These are phyloP conservation scores for Lacanobia oleracea DNA, from an alignment of 2,888 invertebrate genomes.

Conservation along the genomic window DNA sequence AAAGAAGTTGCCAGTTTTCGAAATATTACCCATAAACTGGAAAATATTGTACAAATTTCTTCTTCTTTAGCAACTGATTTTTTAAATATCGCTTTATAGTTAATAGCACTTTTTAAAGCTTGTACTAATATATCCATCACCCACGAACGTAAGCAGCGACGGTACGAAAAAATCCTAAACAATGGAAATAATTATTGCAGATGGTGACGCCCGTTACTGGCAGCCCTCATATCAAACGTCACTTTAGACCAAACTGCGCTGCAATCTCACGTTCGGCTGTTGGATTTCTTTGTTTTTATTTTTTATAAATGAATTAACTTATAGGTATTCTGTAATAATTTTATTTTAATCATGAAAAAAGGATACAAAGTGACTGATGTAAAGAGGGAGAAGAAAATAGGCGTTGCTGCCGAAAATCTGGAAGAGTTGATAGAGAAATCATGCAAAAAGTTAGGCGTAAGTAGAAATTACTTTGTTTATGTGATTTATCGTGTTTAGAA, in stretches of 20 bases:
- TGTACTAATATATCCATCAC: background rate
- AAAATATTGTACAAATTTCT: no score
- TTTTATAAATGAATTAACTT: slow-evolving; percentile 52
- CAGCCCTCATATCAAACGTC: slow-evolving; percentile 38
- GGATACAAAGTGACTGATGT: slow-evolving; percentile 94
- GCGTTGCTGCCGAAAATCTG: slow-evolving; percentile 92
- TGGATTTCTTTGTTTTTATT: slow-evolving; percentile 68
- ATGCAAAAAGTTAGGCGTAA: slow-evolving; percentile 92
- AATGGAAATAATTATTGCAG: background rate
- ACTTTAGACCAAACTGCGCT: slow-evolving; percentile 37
- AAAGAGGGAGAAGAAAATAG: slow-evolving; percentile 92
- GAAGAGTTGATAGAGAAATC: slow-evolving; percentile 93
- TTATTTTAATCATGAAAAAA: slow-evolving; percentile 85
- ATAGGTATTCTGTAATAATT: slow-evolving; percentile 29
- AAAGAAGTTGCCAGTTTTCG: background rate
- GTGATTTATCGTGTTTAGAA: background rate
- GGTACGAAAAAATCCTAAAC: background rate
- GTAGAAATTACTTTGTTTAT: slow-evolving; percentile 65
- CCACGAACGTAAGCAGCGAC: background rate
- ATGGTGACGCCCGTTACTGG: slow-evolving; percentile 20
- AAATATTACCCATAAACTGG: background rate
- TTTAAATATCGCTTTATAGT: no score
- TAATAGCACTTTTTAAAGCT: no score
- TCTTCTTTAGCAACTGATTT: background rate
- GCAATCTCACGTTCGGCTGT: slow-evolving; percentile 55